These are phyloP conservation scores for Lasioglossum malachurum DNA, from an alignment of 2,888 invertebrate genomes.

Conservation along the genomic window DNA sequence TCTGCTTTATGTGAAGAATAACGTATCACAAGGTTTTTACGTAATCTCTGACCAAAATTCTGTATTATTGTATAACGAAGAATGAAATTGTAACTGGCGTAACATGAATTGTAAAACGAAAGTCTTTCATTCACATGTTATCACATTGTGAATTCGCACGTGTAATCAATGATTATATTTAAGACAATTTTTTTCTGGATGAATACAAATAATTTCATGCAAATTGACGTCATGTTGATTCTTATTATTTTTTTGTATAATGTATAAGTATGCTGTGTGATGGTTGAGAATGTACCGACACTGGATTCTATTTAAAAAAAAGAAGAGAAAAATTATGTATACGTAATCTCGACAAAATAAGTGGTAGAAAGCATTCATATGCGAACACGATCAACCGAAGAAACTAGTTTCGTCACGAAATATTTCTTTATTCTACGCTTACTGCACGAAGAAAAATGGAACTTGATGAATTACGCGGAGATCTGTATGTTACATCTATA, in stretches of 20 bases:
- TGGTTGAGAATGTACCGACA: conserved; percentile 15
- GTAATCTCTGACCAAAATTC: conserved; percentile 58
- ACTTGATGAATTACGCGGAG: conserved; percentile 40
- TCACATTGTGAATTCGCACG: conserved; percentile 37
- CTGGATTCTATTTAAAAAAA: conserved; percentile 16
- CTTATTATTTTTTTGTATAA: conserved; percentile 18
- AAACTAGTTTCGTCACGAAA: conserved; percentile 35
- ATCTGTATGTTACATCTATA: conserved; percentile 44
- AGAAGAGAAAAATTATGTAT: conserved; percentile 18
- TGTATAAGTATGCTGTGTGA: conserved; percentile 14
- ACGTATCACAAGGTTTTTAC: conserved; percentile 51
- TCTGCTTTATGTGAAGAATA: conserved; percentile 29
- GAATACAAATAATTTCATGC: conserved; percentile 22
- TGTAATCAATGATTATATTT: conserved; percentile 18
- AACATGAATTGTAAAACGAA: conserved; percentile 23
- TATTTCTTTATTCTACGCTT: conserved; percentile 47
- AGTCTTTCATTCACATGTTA: conserved; percentile 49
- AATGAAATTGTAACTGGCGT: conserved; percentile 30
- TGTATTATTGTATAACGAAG: conserved; percentile 46
- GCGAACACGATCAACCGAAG: conserved; percentile 35
- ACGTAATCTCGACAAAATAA: conserved; percentile 28
- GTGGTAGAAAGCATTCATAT: conserved; percentile 47
- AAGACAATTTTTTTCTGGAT: conserved; percentile 26
- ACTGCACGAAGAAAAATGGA: conserved; percentile 41
- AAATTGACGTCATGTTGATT: conserved; percentile 29